Conservation (phyloP, 30 jellyfish, hydroid and myxozoan genomes). For the Chrysaora quinquecirrha region DNA sequence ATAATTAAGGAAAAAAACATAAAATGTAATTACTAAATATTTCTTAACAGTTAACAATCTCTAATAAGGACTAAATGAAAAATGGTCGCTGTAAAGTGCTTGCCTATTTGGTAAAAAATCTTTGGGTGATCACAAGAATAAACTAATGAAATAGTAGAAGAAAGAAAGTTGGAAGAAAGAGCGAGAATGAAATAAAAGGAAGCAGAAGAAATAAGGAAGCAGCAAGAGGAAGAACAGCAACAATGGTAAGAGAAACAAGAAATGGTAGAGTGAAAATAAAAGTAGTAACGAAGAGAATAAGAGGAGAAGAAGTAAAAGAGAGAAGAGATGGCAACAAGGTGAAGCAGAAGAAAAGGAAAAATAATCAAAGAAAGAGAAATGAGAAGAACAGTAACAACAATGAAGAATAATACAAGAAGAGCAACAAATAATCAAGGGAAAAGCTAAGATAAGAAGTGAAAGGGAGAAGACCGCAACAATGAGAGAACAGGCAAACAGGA, state of each 20-base stretch:
- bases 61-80: too few species aligned
- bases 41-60: too few species aligned
- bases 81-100: too few species aligned
- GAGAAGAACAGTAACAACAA: too few species aligned
- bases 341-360: background rate
- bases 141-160: background rate
- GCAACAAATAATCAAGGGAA: background rate
- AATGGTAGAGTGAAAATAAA: background rate
- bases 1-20: background rate
- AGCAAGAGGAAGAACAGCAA: background rate
- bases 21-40: background rate
- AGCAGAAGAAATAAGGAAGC: background rate
- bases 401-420: too few species aligned
- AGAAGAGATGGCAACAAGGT: background rate
- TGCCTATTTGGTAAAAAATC: too few species aligned
- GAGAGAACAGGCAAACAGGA: too few species aligned
- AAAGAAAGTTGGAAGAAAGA: conserved; percentile 5
- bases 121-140: too few species aligned
- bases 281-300: background rate
- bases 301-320: background rate
- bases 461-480: too few species aligned
- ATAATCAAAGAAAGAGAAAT: background rate
- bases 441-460: background rate
- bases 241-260: too few species aligned
- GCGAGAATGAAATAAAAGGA: background rate